Evolutionary conservation across 2,888 invertebrate genomes (phyloP).

Genomic region (Horisme vitalbata): DNA sequence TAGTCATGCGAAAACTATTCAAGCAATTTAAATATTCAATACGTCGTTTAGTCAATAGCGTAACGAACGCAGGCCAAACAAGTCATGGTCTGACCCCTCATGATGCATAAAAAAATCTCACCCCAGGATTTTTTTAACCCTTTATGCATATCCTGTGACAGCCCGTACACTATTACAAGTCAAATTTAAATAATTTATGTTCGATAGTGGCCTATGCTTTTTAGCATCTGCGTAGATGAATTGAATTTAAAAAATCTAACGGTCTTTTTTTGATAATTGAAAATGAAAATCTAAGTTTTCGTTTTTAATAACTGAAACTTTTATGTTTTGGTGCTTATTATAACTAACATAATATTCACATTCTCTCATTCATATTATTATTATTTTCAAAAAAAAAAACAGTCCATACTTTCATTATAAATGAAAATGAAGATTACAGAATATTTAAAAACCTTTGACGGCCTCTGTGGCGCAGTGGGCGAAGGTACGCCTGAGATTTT

Average conservation of each 20-base stretch:
- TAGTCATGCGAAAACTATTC: slow-evolving; percentile 67
- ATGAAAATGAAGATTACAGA: too few relatives aligned
- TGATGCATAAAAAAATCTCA: slow-evolving; percentile 67
- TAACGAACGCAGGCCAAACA: slow-evolving; percentile 63
- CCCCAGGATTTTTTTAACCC: slow-evolving; percentile 74
- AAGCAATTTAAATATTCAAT: slow-evolving; percentile 63
- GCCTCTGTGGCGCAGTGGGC: too few relatives aligned
- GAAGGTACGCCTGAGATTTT: too few relatives aligned
- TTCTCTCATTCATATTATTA: too few relatives aligned
- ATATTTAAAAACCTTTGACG: too few relatives aligned
- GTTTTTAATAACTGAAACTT: too few relatives aligned
- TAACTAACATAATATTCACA: too few relatives aligned
- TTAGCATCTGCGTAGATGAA: slow-evolving; percentile 61
- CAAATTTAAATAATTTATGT: slow-evolving; percentile 82
- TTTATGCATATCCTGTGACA: slow-evolving; percentile 80
- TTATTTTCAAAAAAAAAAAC: too few relatives aligned
- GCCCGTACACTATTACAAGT: slow-evolving; percentile 76
- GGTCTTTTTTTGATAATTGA: too few relatives aligned
- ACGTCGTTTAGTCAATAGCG: slow-evolving; percentile 56
- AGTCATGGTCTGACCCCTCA: slow-evolving; percentile 53
- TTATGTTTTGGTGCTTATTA: too few relatives aligned
- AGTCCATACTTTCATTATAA: too few relatives aligned
- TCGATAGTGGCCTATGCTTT: slow-evolving; percentile 57
- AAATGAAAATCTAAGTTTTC: too few relatives aligned
- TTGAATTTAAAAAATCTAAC: slow-evolving; percentile 8